Evolutionary conservation across 2,113 vertebrate genomes (phyloP), one percentile per base, ranked within the genome.

Genomic region (Eolophus roseicapilla): DNA sequence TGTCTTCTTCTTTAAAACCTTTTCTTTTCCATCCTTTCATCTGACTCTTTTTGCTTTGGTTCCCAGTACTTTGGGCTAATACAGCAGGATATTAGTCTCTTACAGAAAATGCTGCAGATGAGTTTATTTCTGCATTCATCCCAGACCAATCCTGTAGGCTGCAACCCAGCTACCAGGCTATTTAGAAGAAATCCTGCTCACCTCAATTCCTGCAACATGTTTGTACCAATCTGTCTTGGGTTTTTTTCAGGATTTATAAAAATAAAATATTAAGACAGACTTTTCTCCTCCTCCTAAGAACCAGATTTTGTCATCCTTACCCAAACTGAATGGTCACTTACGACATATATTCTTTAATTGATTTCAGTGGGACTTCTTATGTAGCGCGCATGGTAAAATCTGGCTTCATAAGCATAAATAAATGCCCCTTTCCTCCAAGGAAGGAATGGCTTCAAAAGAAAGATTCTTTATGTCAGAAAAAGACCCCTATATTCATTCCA

Each of bases 351-450:
- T 90, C 64, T 92, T 64, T 92, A 94, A 95, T 39, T 95, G 85
- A 96, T 95, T 96, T 91, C 91, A 96, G 49, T 88, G 91, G 89
- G 75, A 94, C 55, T 93, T 92, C 53, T 89, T 77, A 50, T 28
- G 16, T 35, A 77, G 33, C 9, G 3, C 5, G 14, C 25, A 25
- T 39, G 63, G 74, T 35, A 92, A 95, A 92, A 87, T 78, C 44
- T 92, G 76, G n/a, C 63, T 86, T 94, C 62, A 57, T 63, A 94
- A 85, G 84, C 84, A 86, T 86, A 82, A 95, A 91, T 68, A 93
- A 94, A 92, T 90, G 65, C 31, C 81, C 71, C 90, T 68, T 52
- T 87, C 52, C 53, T n/a, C 31, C 43, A 80, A 41, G 86, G 67
- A 75, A 92, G 46, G 60, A 68, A 82, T 28, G 41, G 33, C 59